Conservation (phyloP, 2,113 vertebrate genomes). For the Muscicapa adusta region DNA sequence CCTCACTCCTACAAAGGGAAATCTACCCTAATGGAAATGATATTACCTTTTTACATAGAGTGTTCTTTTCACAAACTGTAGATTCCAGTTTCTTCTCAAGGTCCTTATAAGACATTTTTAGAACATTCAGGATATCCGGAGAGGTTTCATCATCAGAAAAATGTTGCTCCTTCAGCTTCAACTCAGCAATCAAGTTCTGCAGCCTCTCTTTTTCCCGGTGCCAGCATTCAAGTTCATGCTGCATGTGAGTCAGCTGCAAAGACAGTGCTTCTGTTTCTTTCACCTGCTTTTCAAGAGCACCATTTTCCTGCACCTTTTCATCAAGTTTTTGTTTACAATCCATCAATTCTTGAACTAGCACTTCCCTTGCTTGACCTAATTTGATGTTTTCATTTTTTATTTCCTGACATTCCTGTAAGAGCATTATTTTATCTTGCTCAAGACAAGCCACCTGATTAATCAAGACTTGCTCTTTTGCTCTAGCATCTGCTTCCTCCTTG, state of each 20-base stretch:
- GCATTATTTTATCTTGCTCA: constrained; percentile 62
- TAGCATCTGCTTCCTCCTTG: constrained; percentile 45
- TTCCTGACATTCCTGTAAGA: constrained; percentile 62
- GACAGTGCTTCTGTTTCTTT: constrained; percentile 34
- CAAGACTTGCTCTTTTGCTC: constrained; percentile 52
- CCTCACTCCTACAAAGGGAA: neutral
- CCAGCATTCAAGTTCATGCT: constrained; percentile 45
- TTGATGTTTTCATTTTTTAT: constrained; percentile 28
- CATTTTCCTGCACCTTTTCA: constrained; percentile 48
- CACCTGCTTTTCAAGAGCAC: constrained; percentile 44
- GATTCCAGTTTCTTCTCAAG: constrained; percentile 64
- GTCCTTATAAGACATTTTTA: constrained; percentile 59
- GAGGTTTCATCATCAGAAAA: constrained; percentile 54
- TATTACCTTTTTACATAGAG: constrained; percentile 70
- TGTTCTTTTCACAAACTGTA: constrained; percentile 36
- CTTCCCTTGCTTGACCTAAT: constrained; percentile 26
- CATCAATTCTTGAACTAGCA: constrained; percentile 55
- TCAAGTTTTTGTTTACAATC: constrained; percentile 33
- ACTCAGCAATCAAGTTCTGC: neutral
- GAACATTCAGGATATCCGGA: neutral
- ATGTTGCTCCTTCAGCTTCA: constrained; percentile 61
- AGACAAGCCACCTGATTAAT: constrained; percentile 31
- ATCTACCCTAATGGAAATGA: neutral
- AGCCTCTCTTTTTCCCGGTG: constrained; percentile 41
- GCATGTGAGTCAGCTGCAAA: constrained; percentile 8